Percentiles rank a stretch among this genome's conserved stretches.
Evolutionary conservation across 2,113 vertebrate species (phyloP).

Genomic region (Malurus cyaneus): DNA sequence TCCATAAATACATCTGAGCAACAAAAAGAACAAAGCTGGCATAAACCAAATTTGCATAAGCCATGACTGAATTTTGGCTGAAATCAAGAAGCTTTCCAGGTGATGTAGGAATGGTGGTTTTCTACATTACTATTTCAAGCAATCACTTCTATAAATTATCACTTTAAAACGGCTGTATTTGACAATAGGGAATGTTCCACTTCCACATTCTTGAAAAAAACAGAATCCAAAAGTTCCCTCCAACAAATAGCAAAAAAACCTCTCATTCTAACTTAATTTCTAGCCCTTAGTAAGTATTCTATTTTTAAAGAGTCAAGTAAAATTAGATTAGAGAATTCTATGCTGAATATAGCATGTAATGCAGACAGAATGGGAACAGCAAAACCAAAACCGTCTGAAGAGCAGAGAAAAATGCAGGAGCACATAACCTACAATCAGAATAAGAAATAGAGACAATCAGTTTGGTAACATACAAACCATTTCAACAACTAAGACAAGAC

Average conservation of each 20-base stretch:
- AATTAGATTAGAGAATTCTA: constrained; percentile 11
- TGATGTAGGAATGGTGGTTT: background rate
- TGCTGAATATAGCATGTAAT: background rate
- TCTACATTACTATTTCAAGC: background rate
- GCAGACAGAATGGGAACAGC: constrained; percentile 40
- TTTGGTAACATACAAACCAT: background rate
- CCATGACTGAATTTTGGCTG: background rate
- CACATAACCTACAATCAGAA: background rate
- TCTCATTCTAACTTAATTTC: background rate
- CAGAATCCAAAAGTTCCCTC: background rate
- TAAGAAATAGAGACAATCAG: background rate
- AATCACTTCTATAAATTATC: background rate
- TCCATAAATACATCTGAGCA: background rate
- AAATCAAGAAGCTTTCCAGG: background rate
- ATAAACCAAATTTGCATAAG: background rate
- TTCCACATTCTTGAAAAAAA: background rate
- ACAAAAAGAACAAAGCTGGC: background rate
- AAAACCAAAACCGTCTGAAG: background rate
- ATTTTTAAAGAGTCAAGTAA: background rate
- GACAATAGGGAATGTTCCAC: background rate
- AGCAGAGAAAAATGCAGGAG: background rate
- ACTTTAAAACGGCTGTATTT: background rate
- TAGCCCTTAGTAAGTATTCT: background rate
- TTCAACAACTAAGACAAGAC: background rate
- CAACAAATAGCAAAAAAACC: background rate